Base-by-base conservation (phyloP, 2,113 vertebrate genomes). In the Cheirogaleus medius region DNA sequence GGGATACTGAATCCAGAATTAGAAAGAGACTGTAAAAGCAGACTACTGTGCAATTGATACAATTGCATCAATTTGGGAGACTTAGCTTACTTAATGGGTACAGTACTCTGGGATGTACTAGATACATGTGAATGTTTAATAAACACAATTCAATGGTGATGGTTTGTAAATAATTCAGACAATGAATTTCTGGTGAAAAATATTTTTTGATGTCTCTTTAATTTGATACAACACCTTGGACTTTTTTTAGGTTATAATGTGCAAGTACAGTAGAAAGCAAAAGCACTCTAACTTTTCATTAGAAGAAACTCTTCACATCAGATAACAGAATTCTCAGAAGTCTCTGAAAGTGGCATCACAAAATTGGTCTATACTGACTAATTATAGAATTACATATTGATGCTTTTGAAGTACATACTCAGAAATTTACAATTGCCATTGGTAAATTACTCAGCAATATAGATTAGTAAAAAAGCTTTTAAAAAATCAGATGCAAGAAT, bases 401-500 rank as follows among this genome's bases (percentile, higher is more conserved):
- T 84, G 39, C 20, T 92, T 66, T 94, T 76, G 66, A 37, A 66
- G 29, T 68, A 81, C 47, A 39, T 69, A 54, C 13, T 73, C 20
- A 94, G 37, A 90, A 90, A 56, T 7, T 34, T 68, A 92, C 3
- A 91, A 29, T 23, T 83, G 49, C 12, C 68, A 90, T 92, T 90
- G 52, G 74, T 90, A 87, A 95, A 95, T 69, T 82, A 80, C 6
- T 39, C 11, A 64, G n/a, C 20, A 84, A 97, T 80, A 71, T 7
- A 2, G 29, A 82, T 92, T 92, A 34, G 32, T 73, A 58, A 83
- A 82, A 81, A 86, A 49, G 6, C 2, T 47, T 87, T 87, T 92
- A 82, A 68, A 60, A 97, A 97, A 69, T 20, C 37, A 86, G n/a
- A 77, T 66, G 64, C 44, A 87, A 92, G 44, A 94, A 64, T 44